These are phyloP conservation scores for Clunio marinus DNA, from an alignment of 2,888 invertebrate genomes.

Conservation along the genomic window DNA sequence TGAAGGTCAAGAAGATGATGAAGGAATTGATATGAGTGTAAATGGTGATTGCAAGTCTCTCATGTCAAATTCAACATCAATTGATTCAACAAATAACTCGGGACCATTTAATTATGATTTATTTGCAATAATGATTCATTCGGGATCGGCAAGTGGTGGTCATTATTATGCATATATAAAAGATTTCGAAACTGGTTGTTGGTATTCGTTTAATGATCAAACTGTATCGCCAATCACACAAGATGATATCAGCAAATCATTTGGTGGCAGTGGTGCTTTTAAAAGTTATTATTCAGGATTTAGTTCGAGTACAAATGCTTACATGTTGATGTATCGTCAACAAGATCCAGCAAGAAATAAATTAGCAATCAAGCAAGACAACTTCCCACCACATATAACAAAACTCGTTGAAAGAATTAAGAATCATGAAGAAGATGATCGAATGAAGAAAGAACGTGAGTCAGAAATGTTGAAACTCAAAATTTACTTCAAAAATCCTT, in stretches of 20 bases:
- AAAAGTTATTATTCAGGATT: conserved; percentile 68
- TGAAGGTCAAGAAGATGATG: conserved; percentile 59
- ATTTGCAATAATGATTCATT: conserved; percentile 89
- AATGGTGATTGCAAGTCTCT: conserved; percentile 52
- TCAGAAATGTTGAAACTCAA: conserved; percentile 61
- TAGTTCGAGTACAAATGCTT: conserved; percentile 80
- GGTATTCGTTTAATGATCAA: conserved; percentile 88
- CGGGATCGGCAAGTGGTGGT: conserved; percentile 83
- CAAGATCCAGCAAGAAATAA: conserved; percentile 62
- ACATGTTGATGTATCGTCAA: conserved; percentile 87
- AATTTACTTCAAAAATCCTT: conserved; percentile 62
- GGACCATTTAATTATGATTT: conserved; percentile 79
- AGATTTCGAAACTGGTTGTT: conserved; percentile 67
- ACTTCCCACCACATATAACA: conserved; percentile 72
- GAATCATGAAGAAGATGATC: conserved; percentile 62
- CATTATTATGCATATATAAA: conserved; percentile 91
- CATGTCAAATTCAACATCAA: conserved; percentile 41
- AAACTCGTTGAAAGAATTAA: conserved; percentile 60
- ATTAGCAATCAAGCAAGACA: conserved; percentile 60
- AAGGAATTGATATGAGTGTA: conserved; percentile 62
- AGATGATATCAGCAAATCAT: conserved; percentile 77
- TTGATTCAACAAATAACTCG: conserved; percentile 44
- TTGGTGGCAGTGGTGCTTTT: conserved; percentile 70
- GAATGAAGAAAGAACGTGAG: conserved; percentile 57
- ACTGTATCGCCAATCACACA: conserved; percentile 71